Evolutionary conservation across 2,888 invertebrate genomes (phyloP).

Genomic region (Brachynemurus nebulosus): DNA sequence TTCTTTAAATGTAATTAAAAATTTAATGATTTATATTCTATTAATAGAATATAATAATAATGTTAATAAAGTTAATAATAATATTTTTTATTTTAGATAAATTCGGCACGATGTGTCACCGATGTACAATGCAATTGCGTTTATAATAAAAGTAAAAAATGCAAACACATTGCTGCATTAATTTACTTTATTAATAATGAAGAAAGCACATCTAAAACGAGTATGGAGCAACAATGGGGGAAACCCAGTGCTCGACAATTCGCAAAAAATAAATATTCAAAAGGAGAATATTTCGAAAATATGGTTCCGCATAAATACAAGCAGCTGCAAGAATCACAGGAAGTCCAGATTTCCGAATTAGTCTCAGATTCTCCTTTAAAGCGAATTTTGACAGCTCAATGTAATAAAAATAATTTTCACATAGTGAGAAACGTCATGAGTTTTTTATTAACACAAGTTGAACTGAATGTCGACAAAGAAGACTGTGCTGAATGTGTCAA

Average conservation of each 20-base stretch:
- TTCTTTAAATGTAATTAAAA: constrained; percentile 9
- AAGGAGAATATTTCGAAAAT: constrained; percentile 14
- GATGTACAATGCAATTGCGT: constrained; percentile 14
- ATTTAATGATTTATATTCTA: too few species aligned
- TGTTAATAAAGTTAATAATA: too few species aligned
- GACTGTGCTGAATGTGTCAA: constrained; percentile 6
- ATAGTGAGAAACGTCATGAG: constrained; percentile 10
- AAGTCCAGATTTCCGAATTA: constrained; percentile 4
- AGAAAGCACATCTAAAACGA: constrained; percentile 16
- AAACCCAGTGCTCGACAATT: constrained; percentile 9
- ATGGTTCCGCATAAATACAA: constrained; percentile 12
- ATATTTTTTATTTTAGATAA: too few species aligned
- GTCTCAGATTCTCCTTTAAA: constrained; percentile 4
- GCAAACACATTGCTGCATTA: constrained; percentile 6
- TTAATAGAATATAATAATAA: too few species aligned
- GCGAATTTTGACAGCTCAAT: not conserved
- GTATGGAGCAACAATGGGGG: constrained; percentile 14
- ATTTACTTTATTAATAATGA: constrained; percentile 14
- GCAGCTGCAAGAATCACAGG: not conserved
- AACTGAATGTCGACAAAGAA: constrained; percentile 6
- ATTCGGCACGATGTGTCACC: constrained; percentile 11
- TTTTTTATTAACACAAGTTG: constrained; percentile 4
- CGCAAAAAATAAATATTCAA: constrained; percentile 15
- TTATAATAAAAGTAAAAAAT: constrained; percentile 11
- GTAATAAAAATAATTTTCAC: constrained; percentile 9